These are phyloP conservation scores for Oxyura jamaicensis DNA, from an alignment of 2,113 vertebrate genomes.

Conservation along the genomic window DNA sequence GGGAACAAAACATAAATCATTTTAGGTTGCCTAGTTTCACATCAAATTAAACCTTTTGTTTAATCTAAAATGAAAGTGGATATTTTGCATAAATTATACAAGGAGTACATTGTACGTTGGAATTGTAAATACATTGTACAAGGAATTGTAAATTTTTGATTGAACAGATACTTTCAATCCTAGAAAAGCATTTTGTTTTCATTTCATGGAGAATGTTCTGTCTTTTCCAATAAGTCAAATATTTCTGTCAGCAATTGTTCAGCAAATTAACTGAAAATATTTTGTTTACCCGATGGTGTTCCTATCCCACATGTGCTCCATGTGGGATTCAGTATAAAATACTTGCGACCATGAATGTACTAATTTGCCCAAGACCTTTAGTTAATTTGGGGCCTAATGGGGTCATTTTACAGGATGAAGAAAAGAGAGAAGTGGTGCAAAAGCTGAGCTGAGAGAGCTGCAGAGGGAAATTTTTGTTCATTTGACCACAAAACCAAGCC, in stretches of 20 bases:
- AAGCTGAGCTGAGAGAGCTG: not conserved
- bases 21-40: not conserved
- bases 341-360: not conserved
- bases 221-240: not conserved
- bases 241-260: not conserved
- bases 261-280: not conserved
- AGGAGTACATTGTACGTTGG: too few species aligned
- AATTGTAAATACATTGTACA: too few species aligned
- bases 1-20: not conserved
- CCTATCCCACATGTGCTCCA: not conserved
- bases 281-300: not conserved
- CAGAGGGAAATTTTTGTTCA: not conserved
- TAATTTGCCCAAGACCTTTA: not conserved
- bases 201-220: not conserved
- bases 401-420: not conserved
- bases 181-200: not conserved
- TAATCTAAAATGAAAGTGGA: not conserved
- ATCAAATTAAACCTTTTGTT: not conserved
- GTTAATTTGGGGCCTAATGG: not conserved
- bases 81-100: not conserved
- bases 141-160: not conserved
- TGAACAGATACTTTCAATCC: not conserved
- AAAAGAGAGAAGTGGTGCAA: not conserved
- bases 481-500: not conserved
- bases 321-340: not conserved